Evolutionary conservation across 2,797 vertebrate species (phyloP), one percentile per base, ranked within the genome.

Genomic region (Emydoidea blandingii): DNA sequence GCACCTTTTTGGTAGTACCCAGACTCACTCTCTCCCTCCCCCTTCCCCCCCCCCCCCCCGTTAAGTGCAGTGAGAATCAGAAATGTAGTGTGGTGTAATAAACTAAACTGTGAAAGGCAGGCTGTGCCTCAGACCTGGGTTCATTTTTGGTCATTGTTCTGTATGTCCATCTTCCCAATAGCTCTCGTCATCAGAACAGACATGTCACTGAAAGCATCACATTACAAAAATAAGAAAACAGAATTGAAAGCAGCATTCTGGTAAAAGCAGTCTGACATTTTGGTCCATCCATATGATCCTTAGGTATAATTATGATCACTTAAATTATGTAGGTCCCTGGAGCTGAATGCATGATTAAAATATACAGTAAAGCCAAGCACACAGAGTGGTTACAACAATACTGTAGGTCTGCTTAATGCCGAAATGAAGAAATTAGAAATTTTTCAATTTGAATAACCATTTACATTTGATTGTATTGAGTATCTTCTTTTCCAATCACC

Each of bases 1-100:
- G 49, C 79, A 89, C 85, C 82, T 97, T 96, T 90, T 87, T 97
- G 95, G 76, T 94, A 50, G 27, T 62, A 19, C 85, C 85, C 80
- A 84, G 80, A 68, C 72, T 15, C 50, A 5, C 14, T 15, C 50
- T 50, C 49, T 50, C 50, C 15, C 50, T 81, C 91, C 83, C 92
- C 52, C 52, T 56, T 9, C 3, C 8, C 8, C 8, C 8, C 31
- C 62, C 92, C 85, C 92, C 2, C 54, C 9, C 8, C 3, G 29
- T 82, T 56, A 49, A 31, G 0, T 11, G 87, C 86, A 49, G 6
- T 53, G 86, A 87, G 83, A 59, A 65, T 87, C 1, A 0, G 52
- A 74, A 86, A 65, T 86, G 80, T 74, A 14, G 47, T 94, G 54
- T 37, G 91, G 87, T 85, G 78, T 41, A 85, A 72, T 84, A 90